Conservation (phyloP, 2,113 vertebrate species). For the Lepus timidus region DNA sequence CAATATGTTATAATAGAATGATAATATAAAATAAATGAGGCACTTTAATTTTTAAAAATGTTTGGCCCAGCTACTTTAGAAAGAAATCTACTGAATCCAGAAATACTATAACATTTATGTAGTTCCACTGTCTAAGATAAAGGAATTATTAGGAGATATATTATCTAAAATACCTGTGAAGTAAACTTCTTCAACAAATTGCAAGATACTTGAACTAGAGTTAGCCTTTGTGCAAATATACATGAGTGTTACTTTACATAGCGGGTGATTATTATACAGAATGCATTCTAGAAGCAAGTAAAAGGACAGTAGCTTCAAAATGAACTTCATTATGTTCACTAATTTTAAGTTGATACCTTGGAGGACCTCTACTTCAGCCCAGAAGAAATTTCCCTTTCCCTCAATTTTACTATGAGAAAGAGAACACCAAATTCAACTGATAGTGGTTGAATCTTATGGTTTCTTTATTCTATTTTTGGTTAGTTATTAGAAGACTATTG, state of each 20-base stretch:
- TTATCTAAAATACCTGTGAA: not conserved
- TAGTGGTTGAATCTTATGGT: not conserved
- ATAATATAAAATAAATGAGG: slow-evolving; percentile 22
- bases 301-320: slow-evolving; percentile 44
- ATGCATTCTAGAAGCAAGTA: not conserved
- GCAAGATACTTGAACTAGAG: not conserved
- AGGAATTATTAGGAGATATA: not conserved
- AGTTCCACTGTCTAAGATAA: not conserved
- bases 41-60: slow-evolving; percentile 53
- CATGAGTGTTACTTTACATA: slow-evolving; percentile 22
- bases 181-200: slow-evolving; percentile 46
- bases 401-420: slow-evolving; percentile 37
- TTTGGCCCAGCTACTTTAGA: not conserved
- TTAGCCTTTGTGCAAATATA: slow-evolving; percentile 59
- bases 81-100: not conserved
- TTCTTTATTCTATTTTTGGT: slow-evolving; percentile 54
- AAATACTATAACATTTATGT: slow-evolving; percentile 37
- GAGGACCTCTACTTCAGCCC: not conserved
- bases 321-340: slow-evolving; percentile 29
- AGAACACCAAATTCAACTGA: not conserved
- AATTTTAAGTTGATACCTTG: not conserved
- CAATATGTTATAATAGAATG: slow-evolving; percentile 21
- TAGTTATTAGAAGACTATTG: slow-evolving; percentile 53
- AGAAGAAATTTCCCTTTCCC: not conserved
- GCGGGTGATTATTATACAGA: slow-evolving; percentile 18